A percentile compares a stretch with the other conserved stretches of the same genome.
phyloP scores from a whole-genome alignment of 2,797 vertebrate species.

The Nothura maculosa region DNA sequence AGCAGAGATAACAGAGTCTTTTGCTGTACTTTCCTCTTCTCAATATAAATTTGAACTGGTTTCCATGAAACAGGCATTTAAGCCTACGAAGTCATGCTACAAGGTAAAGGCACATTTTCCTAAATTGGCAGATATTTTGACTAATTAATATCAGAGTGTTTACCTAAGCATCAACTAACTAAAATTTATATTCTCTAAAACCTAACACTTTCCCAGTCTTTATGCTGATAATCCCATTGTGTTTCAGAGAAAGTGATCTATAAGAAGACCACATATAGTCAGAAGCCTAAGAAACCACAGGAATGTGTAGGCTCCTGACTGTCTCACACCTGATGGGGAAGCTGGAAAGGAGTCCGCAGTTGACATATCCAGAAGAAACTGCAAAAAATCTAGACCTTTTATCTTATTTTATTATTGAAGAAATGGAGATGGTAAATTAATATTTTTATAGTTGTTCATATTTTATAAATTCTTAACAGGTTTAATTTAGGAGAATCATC shows the following conservation, averaged over 20 bases:
- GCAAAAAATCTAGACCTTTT: neutral
- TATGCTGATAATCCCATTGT: neutral
- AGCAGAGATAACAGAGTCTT: neutral
- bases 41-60: neutral
- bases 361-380: neutral
- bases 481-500: slow-evolving; percentile 56
- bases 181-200: neutral
- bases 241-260: neutral
- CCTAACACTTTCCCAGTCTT: neutral
- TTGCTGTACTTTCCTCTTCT: neutral
- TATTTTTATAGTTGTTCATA: neutral
- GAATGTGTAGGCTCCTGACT: neutral
- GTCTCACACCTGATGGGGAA: neutral
- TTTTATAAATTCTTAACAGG: slow-evolving; percentile 9
- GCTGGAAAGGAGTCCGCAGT: neutral
- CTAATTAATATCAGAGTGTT: neutral
- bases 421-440: slow-evolving; percentile 42
- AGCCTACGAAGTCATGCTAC: neutral
- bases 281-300: neutral
- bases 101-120: neutral
- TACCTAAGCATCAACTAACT: neutral
- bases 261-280: neutral
- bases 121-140: neutral
- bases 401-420: neutral
- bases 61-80: neutral